Evolutionary conservation across 2,797 vertebrate species (phyloP), one percentile per base, ranked within the genome.

Genomic region (Falco biarmicus): DNA sequence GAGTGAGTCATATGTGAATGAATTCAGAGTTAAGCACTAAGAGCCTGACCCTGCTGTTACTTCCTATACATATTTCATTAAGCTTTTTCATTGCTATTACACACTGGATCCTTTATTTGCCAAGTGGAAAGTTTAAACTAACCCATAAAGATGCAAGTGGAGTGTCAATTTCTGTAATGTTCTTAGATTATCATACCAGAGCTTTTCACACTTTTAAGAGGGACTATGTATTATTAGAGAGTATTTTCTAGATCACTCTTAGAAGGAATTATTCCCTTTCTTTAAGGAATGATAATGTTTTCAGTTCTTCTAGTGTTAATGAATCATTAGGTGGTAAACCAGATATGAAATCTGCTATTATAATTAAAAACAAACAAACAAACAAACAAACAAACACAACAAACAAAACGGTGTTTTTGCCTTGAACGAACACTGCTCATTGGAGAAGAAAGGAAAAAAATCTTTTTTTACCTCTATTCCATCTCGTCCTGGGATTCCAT

Each of bases 401-500:
- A 41, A 28, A 15, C 26, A 11, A 25, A 1, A 11, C 8, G 4
- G 4, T 53, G 16, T 63, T 94, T 94, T 78, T 81, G 11, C 43
- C 17, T 63, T 56, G 54, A 90, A 93, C 61, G 9, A 87, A 43
- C 13, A 47, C 19, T 73, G 59, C 22, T 87, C 5, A 39, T 10
- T 82, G 43, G 28, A 59, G 16, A 96, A 74, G 37, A 81, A 43
- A n/a, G 28, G 26, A 2, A 24, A 68, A 69, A 56, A 13, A 2
- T 3, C 0, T 14, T 29, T 60, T 89, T 59, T 96, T 98, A 99
- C 99, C 98, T 99, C 98, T 85, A 84, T 66, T 53, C 99, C 99
- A 26, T 99, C 98, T 97, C 76, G 97, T 64, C 99, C 99, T 28
- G 98, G 98, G 93, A 98, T 98, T 97, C 99, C 99, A 95, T 98